Conservation (phyloP, 2,888 invertebrate genomes). For the Drosophila rubida region DNA sequence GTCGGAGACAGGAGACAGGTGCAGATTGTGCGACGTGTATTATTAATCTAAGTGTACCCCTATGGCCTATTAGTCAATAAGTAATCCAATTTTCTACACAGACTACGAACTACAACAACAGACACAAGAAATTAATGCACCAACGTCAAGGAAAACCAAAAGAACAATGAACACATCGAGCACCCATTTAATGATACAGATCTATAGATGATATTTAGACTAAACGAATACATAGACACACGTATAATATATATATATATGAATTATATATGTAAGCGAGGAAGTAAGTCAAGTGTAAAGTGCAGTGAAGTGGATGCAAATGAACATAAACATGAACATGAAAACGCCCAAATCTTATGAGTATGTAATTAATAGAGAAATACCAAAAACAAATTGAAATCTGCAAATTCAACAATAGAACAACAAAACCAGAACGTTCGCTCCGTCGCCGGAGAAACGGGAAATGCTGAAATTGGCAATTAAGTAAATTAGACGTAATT, state of each 20-base stretch:
- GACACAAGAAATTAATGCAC: conserved; percentile 37
- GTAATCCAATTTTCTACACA: conserved; percentile 58
- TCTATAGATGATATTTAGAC: conserved; percentile 34
- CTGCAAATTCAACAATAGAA: conserved; percentile 19
- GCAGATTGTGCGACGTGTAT: conserved; percentile 48
- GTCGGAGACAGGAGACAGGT: conserved; percentile 15
- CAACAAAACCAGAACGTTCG: conserved; percentile 45
- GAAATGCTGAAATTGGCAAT: conserved; percentile 78
- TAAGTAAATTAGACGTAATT: conserved; percentile 57
- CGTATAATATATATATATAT: conserved; percentile 34
- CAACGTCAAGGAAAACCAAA: conserved; percentile 9
- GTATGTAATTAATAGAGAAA: conserved; percentile 70
- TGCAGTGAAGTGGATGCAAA: conserved; percentile 54
- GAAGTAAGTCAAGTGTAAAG: conserved; percentile 66
- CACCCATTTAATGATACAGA: conserved; percentile 64
- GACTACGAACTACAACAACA: conserved; percentile 30
- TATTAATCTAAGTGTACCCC: conserved; percentile 66
- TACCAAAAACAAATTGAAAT: conserved; percentile 1
- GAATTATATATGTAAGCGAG: conserved; percentile 40
- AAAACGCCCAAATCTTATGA: conserved; percentile 85
- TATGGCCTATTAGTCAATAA: conserved; percentile 73
- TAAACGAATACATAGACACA: conserved; percentile 27
- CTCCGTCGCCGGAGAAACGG: conserved; percentile 34
- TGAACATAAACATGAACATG: conserved; percentile 59
- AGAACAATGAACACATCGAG: conserved; percentile 46